phyloP scores from a whole-genome alignment of 1,140 invertebrate genomes.

The Hyphantria cunea region DNA sequence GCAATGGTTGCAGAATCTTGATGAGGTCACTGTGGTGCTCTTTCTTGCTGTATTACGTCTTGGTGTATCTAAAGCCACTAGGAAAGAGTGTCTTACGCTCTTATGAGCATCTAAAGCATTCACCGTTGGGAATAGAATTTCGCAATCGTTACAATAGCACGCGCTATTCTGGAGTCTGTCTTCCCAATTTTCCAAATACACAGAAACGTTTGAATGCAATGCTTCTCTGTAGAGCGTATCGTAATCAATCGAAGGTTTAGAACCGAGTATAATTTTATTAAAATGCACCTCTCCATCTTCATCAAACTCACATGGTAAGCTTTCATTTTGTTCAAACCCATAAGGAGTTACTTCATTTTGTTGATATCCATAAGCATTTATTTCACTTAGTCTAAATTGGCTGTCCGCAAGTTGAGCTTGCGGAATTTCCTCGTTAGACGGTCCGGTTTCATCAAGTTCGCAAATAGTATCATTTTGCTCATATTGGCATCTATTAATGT shows the following conservation, averaged over 20 bases:
- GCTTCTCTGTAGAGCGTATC: slow-evolving; percentile 12
- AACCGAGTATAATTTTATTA: slow-evolving; percentile 50
- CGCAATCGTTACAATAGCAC: slow-evolving; percentile 49
- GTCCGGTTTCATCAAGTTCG: no score
- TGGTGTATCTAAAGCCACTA: slow-evolving; percentile 36
- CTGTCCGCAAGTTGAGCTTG: no score
- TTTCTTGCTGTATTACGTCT: slow-evolving; percentile 39
- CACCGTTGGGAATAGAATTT: slow-evolving; percentile 50
- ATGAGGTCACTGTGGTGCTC: slow-evolving; percentile 25
- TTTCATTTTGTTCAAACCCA: not conserved
- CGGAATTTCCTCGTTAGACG: no score
- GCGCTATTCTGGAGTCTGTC: slow-evolving; percentile 31
- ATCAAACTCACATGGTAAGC: not conserved
- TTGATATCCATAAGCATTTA: no score
- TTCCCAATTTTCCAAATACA: slow-evolving; percentile 46
- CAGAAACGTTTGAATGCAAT: slow-evolving; percentile 6
- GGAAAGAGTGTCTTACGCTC: slow-evolving; percentile 49
- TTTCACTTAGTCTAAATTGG: no score
- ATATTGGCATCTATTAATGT: not conserved
- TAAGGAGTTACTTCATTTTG: no score
- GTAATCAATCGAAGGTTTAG: slow-evolving; percentile 35
- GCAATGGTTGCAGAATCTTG: slow-evolving; percentile 45
- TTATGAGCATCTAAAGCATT: slow-evolving; percentile 54
- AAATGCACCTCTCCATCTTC: not conserved
- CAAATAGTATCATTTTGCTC: not conserved